Percentiles rank a stretch among this genome's conserved stretches.
Conservation (phyloP, 2,888 invertebrate genomes). For the Anaspis maculata region DNA sequence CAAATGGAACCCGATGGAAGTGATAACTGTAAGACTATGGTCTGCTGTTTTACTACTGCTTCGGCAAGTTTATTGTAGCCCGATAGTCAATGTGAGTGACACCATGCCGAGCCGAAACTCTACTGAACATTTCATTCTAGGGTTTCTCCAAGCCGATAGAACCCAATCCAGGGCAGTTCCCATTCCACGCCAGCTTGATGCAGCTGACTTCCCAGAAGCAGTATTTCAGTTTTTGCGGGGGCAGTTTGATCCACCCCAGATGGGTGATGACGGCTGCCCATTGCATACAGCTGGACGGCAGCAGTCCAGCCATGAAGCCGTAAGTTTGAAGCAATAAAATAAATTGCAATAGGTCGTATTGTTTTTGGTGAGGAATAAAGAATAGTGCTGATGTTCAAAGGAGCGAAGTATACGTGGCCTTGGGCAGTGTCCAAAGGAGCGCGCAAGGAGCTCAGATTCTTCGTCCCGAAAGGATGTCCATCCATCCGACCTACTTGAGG, state of each 20-base stretch:
- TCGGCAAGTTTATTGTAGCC: neutral
- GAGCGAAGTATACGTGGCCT: conserved; percentile 26
- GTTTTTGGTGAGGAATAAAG: no score
- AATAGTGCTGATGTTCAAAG: no score
- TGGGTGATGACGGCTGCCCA: conserved; percentile 40
- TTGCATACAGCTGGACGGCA: conserved; percentile 35
- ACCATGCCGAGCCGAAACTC: no score
- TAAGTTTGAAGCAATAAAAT: conserved; percentile 19
- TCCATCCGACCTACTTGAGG: conserved; percentile 34
- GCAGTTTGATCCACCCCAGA: conserved; percentile 37
- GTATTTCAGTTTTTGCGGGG: conserved; percentile 37
- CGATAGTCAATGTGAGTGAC: neutral
- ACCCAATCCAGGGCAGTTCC: conserved; percentile 33
- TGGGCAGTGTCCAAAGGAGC: conserved; percentile 34
- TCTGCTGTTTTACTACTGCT: neutral
- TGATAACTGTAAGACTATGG: no score
- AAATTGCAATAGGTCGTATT: no score
- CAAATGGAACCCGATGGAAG: no score
- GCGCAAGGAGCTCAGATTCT: conserved; percentile 32
- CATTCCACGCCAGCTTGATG: conserved; percentile 37
- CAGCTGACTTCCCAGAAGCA: conserved; percentile 22
- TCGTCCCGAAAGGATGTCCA: conserved; percentile 23
- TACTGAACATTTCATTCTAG: conserved; percentile 14
- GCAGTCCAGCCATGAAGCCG: conserved; percentile 28
- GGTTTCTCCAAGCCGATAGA: conserved; percentile 33